Evolutionary conservation across 2,797 vertebrate genomes (phyloP), one percentile per base, ranked within the genome.

Genomic region (Poeciliopsis paucimaculata): DNA sequence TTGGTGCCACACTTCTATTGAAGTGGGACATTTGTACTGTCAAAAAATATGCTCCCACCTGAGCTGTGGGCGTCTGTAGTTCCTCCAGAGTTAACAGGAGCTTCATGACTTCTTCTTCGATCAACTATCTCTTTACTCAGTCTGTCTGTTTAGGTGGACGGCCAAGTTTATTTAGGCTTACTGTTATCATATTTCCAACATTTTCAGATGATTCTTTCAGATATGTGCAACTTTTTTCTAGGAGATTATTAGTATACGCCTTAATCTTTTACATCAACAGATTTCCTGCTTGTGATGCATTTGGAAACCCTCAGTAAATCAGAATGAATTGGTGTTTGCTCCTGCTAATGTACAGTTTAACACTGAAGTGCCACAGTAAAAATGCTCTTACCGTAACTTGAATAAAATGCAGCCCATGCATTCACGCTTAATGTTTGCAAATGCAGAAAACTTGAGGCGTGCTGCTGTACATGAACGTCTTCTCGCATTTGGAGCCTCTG

Each of bases 341-440:
- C 34, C 34, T 8, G 6, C 34, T 70, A 49, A 70, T 39, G 39
- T 49, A n/a, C 53, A 55, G 12, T 57, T 45, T 51, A 36, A 15
- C 28, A 64, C 23, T 20, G 62, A 74, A 26, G 11, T 31, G 28
- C 55, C 62, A 28, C 55, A 34, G 39, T 8, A n/a, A 70, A 71
- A 71, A 60, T 47, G 26, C 70, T 55, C 74, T 2, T 43, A 31
- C 47, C 47, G 12, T 49, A 76, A 16, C 26, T 23, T 68, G 28
- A 71, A n/a, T 53, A 53, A 73, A 39, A 55, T 41, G 34, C 72
- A 74, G 72, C 26, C n/a, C 68, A 71, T 18, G 16, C 28, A 45
- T 71, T n/a, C 46, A 45, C 1, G 10, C 47, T 49, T 23, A 18
- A 20, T 23, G 23, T 62, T 28, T 72, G 77, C 47, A 55, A 72